Percentiles rank a stretch among this genome's conserved stretches.
Conservation (phyloP, 2,888 invertebrate genomes). For the Eueremaeus valkanovi region DNA sequence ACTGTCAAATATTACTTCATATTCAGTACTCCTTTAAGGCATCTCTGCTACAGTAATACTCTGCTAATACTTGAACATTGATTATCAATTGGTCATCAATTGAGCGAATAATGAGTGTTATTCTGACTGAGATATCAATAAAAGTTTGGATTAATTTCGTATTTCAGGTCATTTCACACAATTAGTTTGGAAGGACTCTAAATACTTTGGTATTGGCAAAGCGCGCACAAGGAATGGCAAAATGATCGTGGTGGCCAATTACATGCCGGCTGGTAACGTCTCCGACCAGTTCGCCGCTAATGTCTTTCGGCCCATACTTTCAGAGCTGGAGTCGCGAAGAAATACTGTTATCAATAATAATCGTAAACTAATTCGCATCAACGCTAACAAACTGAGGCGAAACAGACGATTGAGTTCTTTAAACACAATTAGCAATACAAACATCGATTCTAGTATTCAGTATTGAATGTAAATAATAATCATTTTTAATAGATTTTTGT, state of each 20-base stretch:
- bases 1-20: too few species aligned
- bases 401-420: not conserved
- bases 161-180: conserved; percentile 53
- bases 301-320: conserved; percentile 48
- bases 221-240: conserved; percentile 51
- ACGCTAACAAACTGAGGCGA: not conserved
- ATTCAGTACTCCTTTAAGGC: too few species aligned
- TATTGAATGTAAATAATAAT: too few species aligned
- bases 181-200: conserved; percentile 53
- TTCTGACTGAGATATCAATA: not conserved
- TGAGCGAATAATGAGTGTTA: too few species aligned
- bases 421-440: not conserved
- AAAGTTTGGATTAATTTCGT: not conserved
- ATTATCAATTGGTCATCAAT: too few species aligned
- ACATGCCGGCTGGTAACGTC: conserved; percentile 53
- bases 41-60: too few species aligned
- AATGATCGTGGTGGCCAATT: conserved; percentile 53
- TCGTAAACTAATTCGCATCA: not conserved
- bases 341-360: not conserved
- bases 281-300: conserved; percentile 51
- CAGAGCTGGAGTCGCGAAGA: not conserved
- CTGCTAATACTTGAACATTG: too few species aligned
- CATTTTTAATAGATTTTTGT: too few species aligned
- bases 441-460: not conserved
- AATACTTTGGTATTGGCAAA: conserved; percentile 53